These are phyloP conservation scores for Deroptyus accipitrinus DNA, from an alignment of 2,113 vertebrate genomes.

Conservation along the genomic window DNA sequence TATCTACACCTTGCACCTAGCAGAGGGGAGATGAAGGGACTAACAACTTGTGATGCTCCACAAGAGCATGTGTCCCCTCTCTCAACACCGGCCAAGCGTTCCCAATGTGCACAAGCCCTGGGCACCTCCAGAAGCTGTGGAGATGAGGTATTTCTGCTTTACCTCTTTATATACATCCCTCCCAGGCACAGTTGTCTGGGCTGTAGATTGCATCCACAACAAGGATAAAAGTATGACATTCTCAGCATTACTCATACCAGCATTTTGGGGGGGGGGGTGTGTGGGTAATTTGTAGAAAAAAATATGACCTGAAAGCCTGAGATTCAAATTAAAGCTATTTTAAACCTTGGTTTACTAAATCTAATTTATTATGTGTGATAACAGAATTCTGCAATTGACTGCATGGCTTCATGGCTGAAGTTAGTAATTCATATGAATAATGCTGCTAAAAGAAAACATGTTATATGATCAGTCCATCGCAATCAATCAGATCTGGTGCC, in stretches of 20 bases:
- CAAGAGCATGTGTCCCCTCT: fast-evolving
- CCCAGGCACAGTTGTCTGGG: not conserved
- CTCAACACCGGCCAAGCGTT: fast-evolving
- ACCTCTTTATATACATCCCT: not conserved
- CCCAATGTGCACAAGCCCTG: too few relatives aligned
- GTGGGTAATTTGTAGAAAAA: not conserved
- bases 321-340: constrained; percentile 26
- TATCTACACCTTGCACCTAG: not conserved
- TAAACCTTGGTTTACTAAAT: constrained; percentile 26
- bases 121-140: not conserved
- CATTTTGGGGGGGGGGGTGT: not conserved
- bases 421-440: constrained; percentile 18
- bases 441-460: not conserved
- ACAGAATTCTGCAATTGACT: constrained; percentile 1
- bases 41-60: not conserved
- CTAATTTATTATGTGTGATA: constrained; percentile 39
- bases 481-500: constrained; percentile 4
- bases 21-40: not conserved
- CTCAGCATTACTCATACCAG: not conserved
- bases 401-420: not conserved
- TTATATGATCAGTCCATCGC: not conserved
- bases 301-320: not conserved
- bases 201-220: not conserved
- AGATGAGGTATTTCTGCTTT: not conserved
- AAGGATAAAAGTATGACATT: not conserved